Percentiles rank a stretch among this genome's conserved stretches.
Conservation (phyloP, 2,888 invertebrate genomes). For the Therioaphis trifolii region DNA sequence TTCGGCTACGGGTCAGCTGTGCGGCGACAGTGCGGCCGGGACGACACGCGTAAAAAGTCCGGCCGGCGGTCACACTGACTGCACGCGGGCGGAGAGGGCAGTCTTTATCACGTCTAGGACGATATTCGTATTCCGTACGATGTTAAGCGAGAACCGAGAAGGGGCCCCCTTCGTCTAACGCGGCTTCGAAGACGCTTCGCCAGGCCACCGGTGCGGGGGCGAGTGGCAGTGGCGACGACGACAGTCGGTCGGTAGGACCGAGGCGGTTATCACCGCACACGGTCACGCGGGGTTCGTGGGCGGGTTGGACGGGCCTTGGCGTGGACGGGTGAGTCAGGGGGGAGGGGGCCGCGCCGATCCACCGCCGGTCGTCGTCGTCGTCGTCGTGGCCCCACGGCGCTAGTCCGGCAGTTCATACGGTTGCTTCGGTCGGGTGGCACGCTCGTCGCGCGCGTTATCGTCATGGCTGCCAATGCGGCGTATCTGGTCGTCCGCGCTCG, state of each 20-base stretch:
- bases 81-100: not conserved
- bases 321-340: too few species aligned
- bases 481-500: slow-evolving; percentile 42
- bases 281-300: too few species aligned
- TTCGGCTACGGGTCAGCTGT: not conserved
- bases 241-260: slow-evolving; percentile 1
- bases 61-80: not conserved
- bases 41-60: not conserved
- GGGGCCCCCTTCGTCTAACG: too few species aligned
- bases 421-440: not conserved
- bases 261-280: too few species aligned
- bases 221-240: not conserved
- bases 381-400: not conserved
- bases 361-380: not conserved
- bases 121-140: too few species aligned
- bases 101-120: not conserved
- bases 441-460: not conserved
- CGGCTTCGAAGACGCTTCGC: too few species aligned
- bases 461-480: slow-evolving; percentile 40
- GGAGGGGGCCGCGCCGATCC: too few species aligned
- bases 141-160: too few species aligned
- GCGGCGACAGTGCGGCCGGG: not conserved
- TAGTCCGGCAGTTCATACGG: slow-evolving; percentile 8
- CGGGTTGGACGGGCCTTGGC: too few species aligned
- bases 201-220: not conserved